A percentile compares a stretch with the other conserved stretches of the same genome.
Conservation (phyloP, 2,797 vertebrate species). For the Sebastes aleutianus region DNA sequence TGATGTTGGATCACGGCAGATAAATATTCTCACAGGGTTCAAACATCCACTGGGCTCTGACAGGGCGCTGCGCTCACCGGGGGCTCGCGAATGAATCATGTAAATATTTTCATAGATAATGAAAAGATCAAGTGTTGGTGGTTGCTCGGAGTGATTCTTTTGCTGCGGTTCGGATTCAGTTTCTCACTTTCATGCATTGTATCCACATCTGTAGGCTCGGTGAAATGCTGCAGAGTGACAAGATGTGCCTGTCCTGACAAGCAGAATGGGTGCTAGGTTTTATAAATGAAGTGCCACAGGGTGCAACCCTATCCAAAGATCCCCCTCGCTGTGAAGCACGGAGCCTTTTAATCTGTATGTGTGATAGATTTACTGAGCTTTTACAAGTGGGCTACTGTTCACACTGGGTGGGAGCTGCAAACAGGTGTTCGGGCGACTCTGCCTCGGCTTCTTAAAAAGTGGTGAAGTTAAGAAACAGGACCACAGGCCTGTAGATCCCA, state of each 20-base stretch:
- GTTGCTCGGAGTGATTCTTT: slow-evolving; percentile 55
- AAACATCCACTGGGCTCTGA: slow-evolving; percentile 38
- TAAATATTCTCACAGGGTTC: slow-evolving; percentile 44
- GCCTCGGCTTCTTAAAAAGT: slow-evolving; percentile 31
- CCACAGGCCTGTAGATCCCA: slow-evolving; percentile 20
- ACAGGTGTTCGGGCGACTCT: slow-evolving; percentile 65
- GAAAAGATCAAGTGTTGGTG: slow-evolving; percentile 59
- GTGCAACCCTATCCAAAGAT: slow-evolving; percentile 71
- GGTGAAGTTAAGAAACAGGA: slow-evolving; percentile 12
- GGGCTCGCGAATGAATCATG: slow-evolving; percentile 48
- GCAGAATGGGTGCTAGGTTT: slow-evolving; percentile 48
- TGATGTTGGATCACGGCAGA: slow-evolving; percentile 59
- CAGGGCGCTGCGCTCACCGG: neutral
- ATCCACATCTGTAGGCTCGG: slow-evolving; percentile 63
- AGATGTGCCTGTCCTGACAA: slow-evolving; percentile 71
- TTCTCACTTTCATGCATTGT: slow-evolving; percentile 71
- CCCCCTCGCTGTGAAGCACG: slow-evolving; percentile 48
- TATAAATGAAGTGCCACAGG: slow-evolving; percentile 66
- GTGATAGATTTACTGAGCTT: slow-evolving; percentile 78
- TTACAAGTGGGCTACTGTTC: slow-evolving; percentile 66
- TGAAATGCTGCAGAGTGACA: slow-evolving; percentile 63
- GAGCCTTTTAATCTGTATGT: slow-evolving; percentile 72
- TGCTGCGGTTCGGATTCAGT: slow-evolving; percentile 60
- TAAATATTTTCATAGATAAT: slow-evolving; percentile 68
- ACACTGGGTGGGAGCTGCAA: slow-evolving; percentile 67